Evolutionary conservation across 2,888 invertebrate genomes (phyloP), one percentile per base, ranked within the genome.

Genomic region (Girardia tigrina): DNA sequence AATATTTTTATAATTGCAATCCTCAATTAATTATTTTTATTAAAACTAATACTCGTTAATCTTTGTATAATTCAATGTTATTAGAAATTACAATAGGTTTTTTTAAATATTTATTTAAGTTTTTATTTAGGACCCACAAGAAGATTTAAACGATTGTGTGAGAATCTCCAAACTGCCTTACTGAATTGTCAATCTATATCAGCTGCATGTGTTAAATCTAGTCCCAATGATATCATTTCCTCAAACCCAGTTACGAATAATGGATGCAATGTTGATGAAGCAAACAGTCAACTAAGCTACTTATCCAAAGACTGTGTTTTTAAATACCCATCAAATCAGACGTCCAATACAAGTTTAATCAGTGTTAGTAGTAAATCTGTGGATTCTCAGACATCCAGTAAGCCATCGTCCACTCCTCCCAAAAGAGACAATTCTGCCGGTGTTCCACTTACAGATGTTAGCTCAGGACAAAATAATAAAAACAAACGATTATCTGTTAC

Each of bases 61-160:
- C 36, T 12, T 12, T 36, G 36, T 36, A 36, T 36, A 36, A 36
- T 36, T 36, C 16, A 12, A n/a, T n/a, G n/a, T 42, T 16, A 42
- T 12, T 42, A 14, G 42, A n/a, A n/a, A 42, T 16, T n/a, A 42
- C 12, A 42, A 14, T 12, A 14, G 12, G 42, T 42, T 16, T 16
- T n/a, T 42, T 12, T 42, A n/a, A 42, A 14, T 42, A 14, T 12
- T 16, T n/a, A 12, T 42, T 42, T n/a, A 12, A 42, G 8, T 26
- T 28, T 72, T 28, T 42, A 80, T 81, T 26, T 84, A 92, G 94
- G 94, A 77, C 94, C 94, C 83, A 92, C 94, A 80, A 89, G 94
- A 76, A 88, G 95, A 78, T 95, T 95, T 86, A 88, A 94, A 75
- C 88, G 94, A 80, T 92, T 95, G 79, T 94, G 94, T 86, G 95